These are phyloP conservation scores for Callipepla squamata DNA, from an alignment of 2,113 vertebrate genomes.

Conservation along the genomic window DNA sequence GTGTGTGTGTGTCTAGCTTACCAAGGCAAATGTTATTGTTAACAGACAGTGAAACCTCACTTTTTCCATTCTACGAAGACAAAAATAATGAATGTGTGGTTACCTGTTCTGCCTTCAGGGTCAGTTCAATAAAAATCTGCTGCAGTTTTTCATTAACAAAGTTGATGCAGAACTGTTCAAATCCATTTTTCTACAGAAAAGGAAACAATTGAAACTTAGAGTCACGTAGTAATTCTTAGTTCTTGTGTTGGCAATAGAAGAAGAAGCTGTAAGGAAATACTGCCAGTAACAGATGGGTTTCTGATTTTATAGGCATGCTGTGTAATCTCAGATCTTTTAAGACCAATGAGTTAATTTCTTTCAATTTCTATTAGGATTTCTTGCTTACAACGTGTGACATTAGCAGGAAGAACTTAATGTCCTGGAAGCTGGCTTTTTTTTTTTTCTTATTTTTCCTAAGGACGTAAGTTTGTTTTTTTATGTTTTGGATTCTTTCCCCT, in stretches of 20 bases:
- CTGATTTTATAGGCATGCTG: not conserved
- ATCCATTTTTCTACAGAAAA: slow-evolving; percentile 93
- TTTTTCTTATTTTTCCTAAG: not conserved
- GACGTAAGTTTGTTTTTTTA: not conserved
- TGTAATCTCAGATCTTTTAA: slow-evolving; percentile 7
- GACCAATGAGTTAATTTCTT: slow-evolving; percentile 3
- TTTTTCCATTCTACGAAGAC: not conserved
- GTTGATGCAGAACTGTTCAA: slow-evolving; percentile 99
- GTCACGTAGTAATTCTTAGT: not conserved
- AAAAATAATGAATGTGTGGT: not conserved
- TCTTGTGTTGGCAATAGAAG: not conserved
- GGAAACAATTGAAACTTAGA: slow-evolving; percentile 16
- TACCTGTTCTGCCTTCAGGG: slow-evolving; percentile 98
- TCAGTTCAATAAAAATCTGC: slow-evolving; percentile 98
- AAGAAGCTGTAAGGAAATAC: slow-evolving; percentile 26
- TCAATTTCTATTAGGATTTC: slow-evolving; percentile 27
- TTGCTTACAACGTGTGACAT: slow-evolving; percentile 22
- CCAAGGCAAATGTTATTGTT: slow-evolving; percentile 34
- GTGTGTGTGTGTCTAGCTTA: not conserved
- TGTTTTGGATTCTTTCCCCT: not conserved
- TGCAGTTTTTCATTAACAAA: slow-evolving; percentile 98
- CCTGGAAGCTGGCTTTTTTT: not conserved
- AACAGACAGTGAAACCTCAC: slow-evolving; percentile 1
- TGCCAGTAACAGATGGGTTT: not conserved
- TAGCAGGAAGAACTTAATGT: not conserved